Base-by-base conservation (phyloP, 2,888 invertebrate species). In the Nemoura dubitans region DNA sequence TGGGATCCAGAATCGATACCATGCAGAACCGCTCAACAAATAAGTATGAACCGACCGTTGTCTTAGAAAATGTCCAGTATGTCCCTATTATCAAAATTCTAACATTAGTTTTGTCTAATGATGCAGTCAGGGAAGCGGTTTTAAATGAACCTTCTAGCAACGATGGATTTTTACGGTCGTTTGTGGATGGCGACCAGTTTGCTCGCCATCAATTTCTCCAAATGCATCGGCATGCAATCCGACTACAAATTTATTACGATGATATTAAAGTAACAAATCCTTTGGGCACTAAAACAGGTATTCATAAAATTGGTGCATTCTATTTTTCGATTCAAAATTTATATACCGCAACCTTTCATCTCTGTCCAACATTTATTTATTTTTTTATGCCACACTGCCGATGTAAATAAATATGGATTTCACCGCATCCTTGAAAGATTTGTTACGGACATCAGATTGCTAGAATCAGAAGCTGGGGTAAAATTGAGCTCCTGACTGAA, bases 291-390 rank as follows among this genome's bases (percentile, higher is more conserved):
- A 83, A 83, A 28, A 83, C 83, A 42, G 83, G 36, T 42, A 83
- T 83, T n/a, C 83, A 83, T 26, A 83, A 83, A 83, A 30, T 83
- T 26, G 83, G 83, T 83, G 28, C 42, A 83, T 83, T 83, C 83
- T 83, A 83, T 14, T 83, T 42, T 83, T 42, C 83, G 36, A 27
- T 83, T n/a, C 83, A 83, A 29, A 83, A 83, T 83, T 83, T 83
- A 83, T 83, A 42, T 83, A 27, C 30, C n/a, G n/a, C 42, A 21
- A 21, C 28, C 29, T 26, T n/a, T 81, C 21, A 26, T 42, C 30
- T 42, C 36, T 83, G 28, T 83, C 30, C 83, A 83, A 42, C 36
- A n/a, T 27, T 30, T 29, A 21, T 25, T 83, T 6, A 83, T 83
- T 83, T 83, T 83, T 36, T 36, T 36, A 36, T 36, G 36, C 36